Conservation (phyloP, 2,797 vertebrate genomes). For the Pagetopsis macropterus region DNA sequence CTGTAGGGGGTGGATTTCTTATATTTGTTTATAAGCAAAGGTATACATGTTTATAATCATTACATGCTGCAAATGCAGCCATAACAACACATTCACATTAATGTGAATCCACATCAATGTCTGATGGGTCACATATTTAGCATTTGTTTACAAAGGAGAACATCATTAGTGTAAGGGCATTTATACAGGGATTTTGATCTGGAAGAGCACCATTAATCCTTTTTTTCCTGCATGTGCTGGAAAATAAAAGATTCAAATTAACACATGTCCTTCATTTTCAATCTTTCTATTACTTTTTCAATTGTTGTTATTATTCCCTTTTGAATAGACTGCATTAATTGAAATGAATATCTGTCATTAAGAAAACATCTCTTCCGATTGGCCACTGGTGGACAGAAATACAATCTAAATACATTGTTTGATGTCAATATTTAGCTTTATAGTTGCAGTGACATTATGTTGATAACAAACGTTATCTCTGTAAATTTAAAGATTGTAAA, state of each 20-base stretch:
- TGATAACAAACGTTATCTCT: neutral
- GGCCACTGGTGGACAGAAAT: neutral
- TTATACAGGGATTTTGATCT: neutral
- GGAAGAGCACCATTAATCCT: neutral
- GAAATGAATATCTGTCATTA: neutral
- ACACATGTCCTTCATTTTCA: no score
- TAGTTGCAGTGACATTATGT: neutral
- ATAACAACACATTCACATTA: slow-evolving; percentile 11
- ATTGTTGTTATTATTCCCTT: neutral
- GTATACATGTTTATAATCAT: neutral
- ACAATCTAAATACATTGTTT: neutral
- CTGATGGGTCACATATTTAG: slow-evolving; percentile 27
- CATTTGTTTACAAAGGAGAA: slow-evolving; percentile 21
- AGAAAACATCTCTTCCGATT: neutral
- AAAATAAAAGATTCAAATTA: slow-evolving; percentile 2
- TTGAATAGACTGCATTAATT: neutral
- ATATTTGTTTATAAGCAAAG: neutral
- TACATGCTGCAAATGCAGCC: slow-evolving; percentile 14
- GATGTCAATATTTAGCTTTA: neutral
- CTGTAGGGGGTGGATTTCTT: neutral
- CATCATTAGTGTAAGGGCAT: slow-evolving; percentile 14
- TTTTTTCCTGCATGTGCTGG: neutral
- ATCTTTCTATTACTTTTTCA: neutral
- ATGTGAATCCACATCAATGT: slow-evolving; percentile 1
- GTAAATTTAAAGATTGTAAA: neutral